Conservation (phyloP, 2,797 vertebrate species). For the Mormyrops attenuatus region DNA sequence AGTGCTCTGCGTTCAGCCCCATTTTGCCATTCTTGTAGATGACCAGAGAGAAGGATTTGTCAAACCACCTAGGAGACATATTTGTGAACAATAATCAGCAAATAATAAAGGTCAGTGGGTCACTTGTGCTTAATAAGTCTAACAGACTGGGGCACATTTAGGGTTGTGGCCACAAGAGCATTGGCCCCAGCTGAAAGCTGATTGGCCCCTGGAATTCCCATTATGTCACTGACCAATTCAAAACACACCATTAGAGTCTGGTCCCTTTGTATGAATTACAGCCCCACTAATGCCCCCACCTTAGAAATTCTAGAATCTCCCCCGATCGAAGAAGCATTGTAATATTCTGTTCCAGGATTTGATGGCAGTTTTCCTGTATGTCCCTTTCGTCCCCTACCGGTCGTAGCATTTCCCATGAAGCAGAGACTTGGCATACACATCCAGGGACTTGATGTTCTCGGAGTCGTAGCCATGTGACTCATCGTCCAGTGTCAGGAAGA, state of each 20-base stretch:
- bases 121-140: not conserved
- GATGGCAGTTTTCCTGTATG: not conserved
- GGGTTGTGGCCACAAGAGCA: not conserved
- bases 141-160: not conserved
- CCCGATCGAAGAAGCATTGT: not conserved
- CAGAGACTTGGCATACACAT: constrained; percentile 82
- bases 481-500: constrained; percentile 81
- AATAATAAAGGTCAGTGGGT: not conserved
- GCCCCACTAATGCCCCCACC: not conserved
- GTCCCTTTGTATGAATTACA: not conserved
- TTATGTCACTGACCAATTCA: not conserved
- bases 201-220: not conserved
- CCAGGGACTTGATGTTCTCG: constrained; percentile 59
- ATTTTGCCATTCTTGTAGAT: constrained; percentile 82
- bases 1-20: constrained; percentile 83
- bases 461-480: constrained; percentile 67
- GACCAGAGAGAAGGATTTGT: constrained; percentile 87
- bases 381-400: constrained; percentile 55
- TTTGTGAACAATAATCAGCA: not conserved
- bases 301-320: not conserved
- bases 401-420: constrained; percentile 88
- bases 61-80: constrained; percentile 76
- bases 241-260: not conserved
- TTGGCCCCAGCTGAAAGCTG: not conserved
- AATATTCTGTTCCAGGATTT: not conserved